Percentiles rank a stretch among this genome's conserved stretches.
Conservation (phyloP, 1,140 invertebrate species). For the Trigoniulus corallinus region DNA sequence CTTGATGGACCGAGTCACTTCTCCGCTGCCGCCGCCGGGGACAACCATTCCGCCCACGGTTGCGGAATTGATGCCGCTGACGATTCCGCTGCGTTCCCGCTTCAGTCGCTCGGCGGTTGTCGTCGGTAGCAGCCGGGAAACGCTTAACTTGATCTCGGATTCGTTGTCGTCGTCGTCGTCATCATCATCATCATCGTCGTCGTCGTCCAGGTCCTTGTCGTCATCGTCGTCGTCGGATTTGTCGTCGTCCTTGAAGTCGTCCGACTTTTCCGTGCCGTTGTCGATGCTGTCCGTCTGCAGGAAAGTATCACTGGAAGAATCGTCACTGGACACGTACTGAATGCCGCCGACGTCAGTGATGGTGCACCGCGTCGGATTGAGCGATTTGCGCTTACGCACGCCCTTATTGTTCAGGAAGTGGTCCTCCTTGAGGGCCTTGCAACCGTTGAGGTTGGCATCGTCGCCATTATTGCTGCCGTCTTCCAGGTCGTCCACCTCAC, state of each 20-base stretch:
- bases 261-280: slow-evolving; percentile 19
- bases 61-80: too few relatives aligned
- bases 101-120: too few relatives aligned
- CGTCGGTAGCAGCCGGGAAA: too few relatives aligned
- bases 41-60: too few relatives aligned
- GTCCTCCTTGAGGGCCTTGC: slow-evolving; percentile 40
- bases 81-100: too few relatives aligned
- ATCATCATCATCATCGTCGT: slow-evolving; percentile 13
- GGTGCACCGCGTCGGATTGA: slow-evolving; percentile 72
- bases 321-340: slow-evolving; percentile 20
- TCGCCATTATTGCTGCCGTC: slow-evolving; percentile 44
- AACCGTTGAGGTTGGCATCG: slow-evolving; percentile 30
- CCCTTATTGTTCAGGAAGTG: slow-evolving; percentile 22
- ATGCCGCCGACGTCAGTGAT: slow-evolving; percentile 32
- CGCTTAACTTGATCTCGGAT: neutral
- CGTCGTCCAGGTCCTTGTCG: slow-evolving; percentile 20
- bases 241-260: slow-evolving; percentile 10
- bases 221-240: slow-evolving; percentile 12
- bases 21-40: too few relatives aligned
- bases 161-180: slow-evolving; percentile 5
- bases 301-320: slow-evolving; percentile 15
- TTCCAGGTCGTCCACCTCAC: too few relatives aligned
- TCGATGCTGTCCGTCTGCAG: slow-evolving; percentile 12
- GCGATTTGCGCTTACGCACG: slow-evolving; percentile 66
- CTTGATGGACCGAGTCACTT: too few relatives aligned